Evolutionary conservation across 2,888 invertebrate species (phyloP).

Genomic region (Xestia rhomboidea): DNA sequence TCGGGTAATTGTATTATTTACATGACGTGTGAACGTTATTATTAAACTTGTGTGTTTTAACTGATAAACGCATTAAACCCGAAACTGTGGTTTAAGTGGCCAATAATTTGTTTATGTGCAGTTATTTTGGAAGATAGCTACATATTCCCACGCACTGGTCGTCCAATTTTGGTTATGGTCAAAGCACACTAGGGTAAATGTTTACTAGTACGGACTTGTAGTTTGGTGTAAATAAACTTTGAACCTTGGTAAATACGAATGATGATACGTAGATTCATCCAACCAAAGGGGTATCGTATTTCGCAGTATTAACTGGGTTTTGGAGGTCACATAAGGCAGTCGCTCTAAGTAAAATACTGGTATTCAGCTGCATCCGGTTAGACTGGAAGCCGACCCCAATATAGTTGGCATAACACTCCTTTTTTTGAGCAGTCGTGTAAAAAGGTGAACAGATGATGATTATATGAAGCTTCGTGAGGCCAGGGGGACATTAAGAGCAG

Average conservation of each 20-base stretch:
- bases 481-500: not conserved
- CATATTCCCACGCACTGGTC: not conserved
- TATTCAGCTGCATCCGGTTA: not conserved
- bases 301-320: not conserved
- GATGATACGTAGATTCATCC: not conserved
- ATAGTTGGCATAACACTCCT: too few species aligned
- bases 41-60: slow-evolving; percentile 32
- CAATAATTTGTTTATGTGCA: slow-evolving; percentile 21
- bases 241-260: not conserved
- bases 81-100: slow-evolving; percentile 32
- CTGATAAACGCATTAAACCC: slow-evolving; percentile 38
- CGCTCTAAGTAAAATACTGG: not conserved
- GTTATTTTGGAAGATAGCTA: slow-evolving; percentile 10
- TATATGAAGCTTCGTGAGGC: not conserved
- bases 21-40: not conserved
- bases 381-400: not conserved
- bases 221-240: not conserved
- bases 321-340: not conserved
- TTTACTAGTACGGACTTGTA: not conserved
- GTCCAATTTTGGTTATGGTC: not conserved
- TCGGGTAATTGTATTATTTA: not conserved
- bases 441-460: not conserved
- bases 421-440: too few species aligned
- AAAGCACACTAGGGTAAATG: not conserved
- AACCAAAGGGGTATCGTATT: not conserved